Base-by-base conservation (phyloP, 2,888 invertebrate species). In the Melangyna quadrimaculata region DNA sequence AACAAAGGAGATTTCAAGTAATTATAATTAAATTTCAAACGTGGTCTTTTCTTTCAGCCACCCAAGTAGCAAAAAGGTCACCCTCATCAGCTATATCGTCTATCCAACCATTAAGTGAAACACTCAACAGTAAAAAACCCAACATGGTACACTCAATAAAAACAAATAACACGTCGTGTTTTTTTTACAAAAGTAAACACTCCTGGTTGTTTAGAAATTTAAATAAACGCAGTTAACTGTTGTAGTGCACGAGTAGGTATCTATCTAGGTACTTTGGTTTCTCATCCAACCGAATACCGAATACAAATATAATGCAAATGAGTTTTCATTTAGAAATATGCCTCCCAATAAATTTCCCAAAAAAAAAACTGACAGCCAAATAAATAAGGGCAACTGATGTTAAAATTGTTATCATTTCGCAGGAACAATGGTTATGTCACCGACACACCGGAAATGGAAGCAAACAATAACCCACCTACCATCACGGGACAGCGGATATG, bases 381-480 rank as follows among this genome's bases (percentile, higher is more conserved):
- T 79, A 79, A 84, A 79, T 75, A 84, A 79, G 71, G 59, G 70
- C 84, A 75, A 79, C 71, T 35, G 35, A 22, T 78, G 74, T 78
- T 78, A 78, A 78, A 83, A 78, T 43, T 83, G 74, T 83, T 83
- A 83, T 83, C 83, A 71, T 35, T 51, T 45, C 67, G n/a, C 51
- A 61, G 35, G 35, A 74, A 71, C 70, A 79, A 79, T 83, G 70
- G 63, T 45, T 37, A 48, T 83, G 74, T 78, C 78, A 67, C 10
- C 65, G n/a, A n/a, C n/a, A 43, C 57, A 79, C 63, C 79, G 75
- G 75, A 75, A 69, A 65, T 72, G 59, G 37, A 24, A 48, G 78
- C 74, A 70, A 51, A 72, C 55, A 55, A 43, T 43, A 48, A n/a
- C n/a, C n/a, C n/a, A n/a, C n/a, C n/a, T n/a, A n/a, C n/a, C n/a